Percentiles rank a stretch among this genome's conserved stretches.
phyloP scores from a whole-genome alignment of 1,140 invertebrate genomes.

The Scaptomyza graminum region DNA sequence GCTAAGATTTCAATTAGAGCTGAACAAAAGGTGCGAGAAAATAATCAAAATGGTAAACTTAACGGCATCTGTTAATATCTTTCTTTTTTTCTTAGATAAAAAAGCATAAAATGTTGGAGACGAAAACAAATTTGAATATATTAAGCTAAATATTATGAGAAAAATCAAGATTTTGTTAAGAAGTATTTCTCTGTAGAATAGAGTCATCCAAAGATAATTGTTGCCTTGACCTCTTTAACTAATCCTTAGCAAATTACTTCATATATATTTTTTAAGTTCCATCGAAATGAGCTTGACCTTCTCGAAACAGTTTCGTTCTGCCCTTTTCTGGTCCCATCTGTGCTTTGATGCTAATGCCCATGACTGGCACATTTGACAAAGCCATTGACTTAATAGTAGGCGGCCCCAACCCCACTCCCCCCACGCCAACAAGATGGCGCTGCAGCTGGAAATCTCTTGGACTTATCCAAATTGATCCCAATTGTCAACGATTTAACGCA shows the following conservation, averaged over 20 bases:
- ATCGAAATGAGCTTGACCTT: conserved; percentile 43
- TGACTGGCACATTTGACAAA: conserved; percentile 24
- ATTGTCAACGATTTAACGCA: conserved; percentile 66
- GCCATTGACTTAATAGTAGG: conserved; percentile 31
- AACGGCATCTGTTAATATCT: not conserved
- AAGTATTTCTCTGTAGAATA: not conserved
- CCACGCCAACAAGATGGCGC: not conserved
- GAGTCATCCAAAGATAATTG: not conserved
- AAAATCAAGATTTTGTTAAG: too few relatives aligned
- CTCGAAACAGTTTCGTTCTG: not conserved
- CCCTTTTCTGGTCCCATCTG: too few relatives aligned
- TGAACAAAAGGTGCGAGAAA: conserved; percentile 29
- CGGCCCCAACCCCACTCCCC: too few relatives aligned
- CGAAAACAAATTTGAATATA: too few relatives aligned
- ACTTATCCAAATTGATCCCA: conserved; percentile 45
- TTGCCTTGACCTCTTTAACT: not conserved
- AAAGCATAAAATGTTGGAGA: too few relatives aligned
- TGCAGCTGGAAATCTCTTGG: conserved; percentile 1
- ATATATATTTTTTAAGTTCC: not conserved
- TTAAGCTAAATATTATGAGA: too few relatives aligned
- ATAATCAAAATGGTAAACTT: not conserved
- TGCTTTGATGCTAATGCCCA: conserved; percentile 15
- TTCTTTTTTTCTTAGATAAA: too few relatives aligned
- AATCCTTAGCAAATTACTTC: not conserved
- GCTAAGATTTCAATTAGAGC: conserved; percentile 38